Evolutionary conservation across 2,797 vertebrate species (phyloP).

Genomic region (Sebastes dallii): DNA sequence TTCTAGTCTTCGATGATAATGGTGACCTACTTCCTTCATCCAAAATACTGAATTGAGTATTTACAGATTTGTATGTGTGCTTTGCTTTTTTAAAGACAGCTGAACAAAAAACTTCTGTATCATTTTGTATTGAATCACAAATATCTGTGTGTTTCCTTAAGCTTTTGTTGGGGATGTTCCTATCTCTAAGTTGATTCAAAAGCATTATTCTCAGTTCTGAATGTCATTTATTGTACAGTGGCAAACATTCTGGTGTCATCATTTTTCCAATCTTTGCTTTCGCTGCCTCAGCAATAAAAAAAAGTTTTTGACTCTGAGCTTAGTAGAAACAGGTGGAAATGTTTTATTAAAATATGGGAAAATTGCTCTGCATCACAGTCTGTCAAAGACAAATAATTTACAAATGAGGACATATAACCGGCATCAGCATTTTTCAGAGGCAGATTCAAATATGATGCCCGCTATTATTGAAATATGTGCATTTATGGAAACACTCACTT

Average conservation of each 20-base stretch:
- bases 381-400: slow-evolving; percentile 92
- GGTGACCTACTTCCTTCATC: slow-evolving; percentile 60
- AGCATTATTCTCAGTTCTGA: not conserved
- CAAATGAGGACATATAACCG: slow-evolving; percentile 28
- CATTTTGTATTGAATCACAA: not conserved
- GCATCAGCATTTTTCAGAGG: slow-evolving; percentile 27
- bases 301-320: not conserved
- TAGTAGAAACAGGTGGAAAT: slow-evolving; percentile 9
- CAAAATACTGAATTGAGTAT: slow-evolving; percentile 6
- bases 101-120: slow-evolving; percentile 4
- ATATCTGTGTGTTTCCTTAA: not conserved
- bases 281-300: slow-evolving; percentile 18
- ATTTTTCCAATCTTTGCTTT: slow-evolving; percentile 5
- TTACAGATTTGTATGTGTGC: not conserved
- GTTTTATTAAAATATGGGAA: slow-evolving; percentile 70
- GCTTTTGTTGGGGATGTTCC: not conserved
- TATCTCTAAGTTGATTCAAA: not conserved
- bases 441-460: not conserved
- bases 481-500: slow-evolving; percentile 1
- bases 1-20: slow-evolving; percentile 6
- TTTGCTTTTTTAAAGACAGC: not conserved
- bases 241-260: slow-evolving; percentile 13
- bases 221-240: slow-evolving; percentile 1
- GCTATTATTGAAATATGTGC: slow-evolving; percentile 3
- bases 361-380: slow-evolving; percentile 73